Evolutionary conservation across 1,140 invertebrate species (phyloP).

Genomic region (Caligus rogercresseyi): DNA sequence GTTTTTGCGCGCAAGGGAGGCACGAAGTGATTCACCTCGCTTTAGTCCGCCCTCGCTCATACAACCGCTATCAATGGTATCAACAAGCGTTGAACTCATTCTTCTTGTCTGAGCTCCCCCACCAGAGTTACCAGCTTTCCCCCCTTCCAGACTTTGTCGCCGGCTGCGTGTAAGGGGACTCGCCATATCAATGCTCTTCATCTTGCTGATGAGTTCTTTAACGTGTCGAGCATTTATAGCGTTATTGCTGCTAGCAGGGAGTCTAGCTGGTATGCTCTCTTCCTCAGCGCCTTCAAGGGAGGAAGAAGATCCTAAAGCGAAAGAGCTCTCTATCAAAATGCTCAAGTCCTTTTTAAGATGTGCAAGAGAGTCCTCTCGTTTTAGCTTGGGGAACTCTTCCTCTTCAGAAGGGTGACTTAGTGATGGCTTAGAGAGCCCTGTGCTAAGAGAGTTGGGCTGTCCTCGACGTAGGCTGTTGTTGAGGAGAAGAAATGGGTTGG

Average conservation of each 20-base stretch:
- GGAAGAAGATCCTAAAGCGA: not conserved
- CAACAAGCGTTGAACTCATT: not conserved
- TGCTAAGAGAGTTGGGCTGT: not conserved
- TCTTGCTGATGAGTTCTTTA: not conserved
- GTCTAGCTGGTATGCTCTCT: not conserved
- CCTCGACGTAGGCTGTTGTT: not conserved
- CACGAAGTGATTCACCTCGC: not conserved
- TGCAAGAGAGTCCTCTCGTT: not conserved
- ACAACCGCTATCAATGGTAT: not conserved
- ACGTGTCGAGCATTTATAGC: too few species aligned
- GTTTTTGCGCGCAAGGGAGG: not conserved
- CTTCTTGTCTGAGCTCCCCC: not conserved
- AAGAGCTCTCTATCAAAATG: conserved; percentile 8
- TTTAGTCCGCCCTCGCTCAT: not conserved
- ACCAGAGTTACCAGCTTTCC: too few species aligned
- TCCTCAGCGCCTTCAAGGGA: not conserved
- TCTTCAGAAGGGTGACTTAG: too few species aligned
- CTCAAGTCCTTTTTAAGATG: conserved; percentile 7
- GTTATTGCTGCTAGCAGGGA: not conserved
- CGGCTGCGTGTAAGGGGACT: conserved; percentile 4
- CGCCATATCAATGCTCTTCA: not conserved
- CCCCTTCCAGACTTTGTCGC: conserved; percentile 6
- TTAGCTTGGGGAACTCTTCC: not conserved
- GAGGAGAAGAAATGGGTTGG: too few species aligned
- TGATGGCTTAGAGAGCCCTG: not conserved